Evolutionary conservation across 2,797 vertebrate genomes (phyloP).

Genomic region (Helicolenus hilgendorfi): DNA sequence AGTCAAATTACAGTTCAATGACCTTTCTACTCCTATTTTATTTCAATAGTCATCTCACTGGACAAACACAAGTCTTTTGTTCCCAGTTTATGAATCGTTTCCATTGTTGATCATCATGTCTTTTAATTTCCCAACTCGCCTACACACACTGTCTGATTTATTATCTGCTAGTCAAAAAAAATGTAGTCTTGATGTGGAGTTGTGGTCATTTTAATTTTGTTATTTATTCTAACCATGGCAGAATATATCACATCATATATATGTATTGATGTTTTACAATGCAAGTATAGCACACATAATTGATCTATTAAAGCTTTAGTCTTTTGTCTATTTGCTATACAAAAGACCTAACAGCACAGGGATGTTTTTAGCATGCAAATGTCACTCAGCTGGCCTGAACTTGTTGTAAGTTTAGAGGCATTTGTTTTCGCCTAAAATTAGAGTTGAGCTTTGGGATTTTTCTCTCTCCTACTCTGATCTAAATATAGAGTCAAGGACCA

Average conservation of each 20-base stretch:
- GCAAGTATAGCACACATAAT: neutral
- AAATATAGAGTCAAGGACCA: constrained; percentile 35
- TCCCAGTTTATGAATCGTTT: no score
- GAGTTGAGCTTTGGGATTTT: constrained; percentile 25
- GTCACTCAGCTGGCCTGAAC: neutral
- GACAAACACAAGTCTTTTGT: neutral
- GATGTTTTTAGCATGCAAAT: neutral
- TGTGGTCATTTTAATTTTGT: neutral
- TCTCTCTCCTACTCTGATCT: constrained; percentile 4
- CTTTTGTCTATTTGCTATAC: neutral
- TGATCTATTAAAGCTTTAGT: neutral
- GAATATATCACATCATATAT: neutral
- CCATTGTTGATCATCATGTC: neutral
- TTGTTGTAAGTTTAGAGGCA: neutral
- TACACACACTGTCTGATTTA: neutral
- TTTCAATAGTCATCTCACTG: neutral
- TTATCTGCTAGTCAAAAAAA: neutral
- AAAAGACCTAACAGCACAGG: neutral
- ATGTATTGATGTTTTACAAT: neutral
- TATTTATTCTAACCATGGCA: neutral
- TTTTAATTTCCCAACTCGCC: neutral
- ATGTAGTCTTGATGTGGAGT: neutral
- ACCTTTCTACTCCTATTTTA: no score
- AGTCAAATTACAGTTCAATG: no score
- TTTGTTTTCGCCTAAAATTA: constrained; percentile 8